phyloP scores from a whole-genome alignment of 2,113 vertebrate genomes.

The Gallinago media region DNA sequence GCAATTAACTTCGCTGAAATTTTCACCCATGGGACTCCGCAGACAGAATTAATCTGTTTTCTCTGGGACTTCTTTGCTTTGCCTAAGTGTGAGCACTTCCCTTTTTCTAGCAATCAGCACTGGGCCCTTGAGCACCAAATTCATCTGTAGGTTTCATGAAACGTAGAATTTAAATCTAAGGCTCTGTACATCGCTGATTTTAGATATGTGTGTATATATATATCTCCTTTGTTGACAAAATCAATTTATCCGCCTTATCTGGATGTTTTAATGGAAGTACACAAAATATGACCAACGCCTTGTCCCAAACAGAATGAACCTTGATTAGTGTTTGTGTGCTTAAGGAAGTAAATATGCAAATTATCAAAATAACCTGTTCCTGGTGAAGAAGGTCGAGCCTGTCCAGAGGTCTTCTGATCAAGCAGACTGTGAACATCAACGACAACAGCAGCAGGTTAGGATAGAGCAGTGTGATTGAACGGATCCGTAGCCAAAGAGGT shows the following conservation, averaged over 20 bases:
- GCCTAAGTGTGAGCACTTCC: background rate
- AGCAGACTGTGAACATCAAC: background rate
- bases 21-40: background rate
- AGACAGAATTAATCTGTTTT: background rate
- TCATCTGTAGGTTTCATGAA: background rate
- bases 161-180: background rate
- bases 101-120: background rate
- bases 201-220: background rate
- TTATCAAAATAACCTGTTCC: background rate
- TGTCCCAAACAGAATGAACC: background rate
- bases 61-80: background rate
- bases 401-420: background rate
- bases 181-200: background rate
- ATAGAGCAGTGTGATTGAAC: rapidly evolving
- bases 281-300: background rate
- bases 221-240: background rate
- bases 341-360: background rate
- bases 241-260: background rate
- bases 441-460: background rate
- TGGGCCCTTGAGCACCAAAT: background rate
- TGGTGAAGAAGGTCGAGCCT: background rate
- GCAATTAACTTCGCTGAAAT: background rate
- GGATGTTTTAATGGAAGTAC: background rate
- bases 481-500: background rate
- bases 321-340: background rate